Conservation (phyloP, 2,113 vertebrate genomes). For the Terrapene triunguis region DNA sequence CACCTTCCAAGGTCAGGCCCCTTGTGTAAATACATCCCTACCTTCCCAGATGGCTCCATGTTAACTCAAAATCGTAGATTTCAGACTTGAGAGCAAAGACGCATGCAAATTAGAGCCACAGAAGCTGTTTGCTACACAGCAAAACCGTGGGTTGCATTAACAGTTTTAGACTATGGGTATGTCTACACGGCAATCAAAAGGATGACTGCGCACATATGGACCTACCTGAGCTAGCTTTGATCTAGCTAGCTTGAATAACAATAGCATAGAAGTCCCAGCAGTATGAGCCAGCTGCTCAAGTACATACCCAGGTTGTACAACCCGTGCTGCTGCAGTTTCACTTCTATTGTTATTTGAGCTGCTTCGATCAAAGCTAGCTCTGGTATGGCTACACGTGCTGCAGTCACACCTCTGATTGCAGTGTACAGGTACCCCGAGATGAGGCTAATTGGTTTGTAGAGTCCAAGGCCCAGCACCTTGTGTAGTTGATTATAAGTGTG, state of each 20-base stretch:
- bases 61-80: neutral
- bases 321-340: neutral
- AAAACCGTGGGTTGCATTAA: neutral
- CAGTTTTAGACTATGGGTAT: neutral
- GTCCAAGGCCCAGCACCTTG: neutral
- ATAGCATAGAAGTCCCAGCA: neutral
- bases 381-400: neutral
- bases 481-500: constrained; percentile 23
- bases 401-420: neutral
- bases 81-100: neutral
- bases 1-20: neutral
- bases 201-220: neutral
- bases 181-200: neutral
- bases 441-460: neutral
- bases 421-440: neutral
- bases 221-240: neutral
- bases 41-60: neutral
- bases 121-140: neutral
- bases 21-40: neutral
- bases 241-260: neutral
- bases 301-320: too few species aligned
- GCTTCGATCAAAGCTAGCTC: neutral
- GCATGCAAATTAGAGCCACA: neutral
- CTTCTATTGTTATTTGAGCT: neutral
- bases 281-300: too few species aligned